Percentiles rank a stretch among this genome's conserved stretches.
These are phyloP conservation scores for fruit fly (Drosophila melanogaster) DNA, from an alignment of 1,140 invertebrate genomes.

Conservation along the genomic window Release_6_plus_ISO1_MT NC_004354.4:14793001-14793500, in stretches of 20 bases:
- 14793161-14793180: constrained; percentile 88
- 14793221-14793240: constrained; percentile 44
- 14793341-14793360: constrained; percentile 30
- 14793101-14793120: constrained; percentile 57
- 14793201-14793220: constrained; percentile 61
- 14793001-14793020: constrained; percentile 1
- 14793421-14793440: constrained; percentile 73
- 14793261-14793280: constrained; percentile 74
- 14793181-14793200: constrained; percentile 83
- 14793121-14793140: constrained; percentile 84
- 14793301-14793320: constrained; percentile 49
- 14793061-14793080: constrained; percentile 50
- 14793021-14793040: not conserved
- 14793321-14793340: constrained; percentile 63
- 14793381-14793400: constrained; percentile 52
- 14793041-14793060: not conserved
- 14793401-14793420: constrained; percentile 60
- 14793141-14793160: constrained; percentile 86
- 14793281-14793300: constrained; percentile 57
- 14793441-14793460: constrained; percentile 84
- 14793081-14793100: constrained; percentile 79
- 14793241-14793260: constrained; percentile 71
- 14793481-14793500: constrained; percentile 56
- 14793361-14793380: constrained; percentile 21
- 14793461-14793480: constrained; percentile 81